Base-by-base conservation (phyloP, 2,888 invertebrate species). In the Ditula angustiorana region DNA sequence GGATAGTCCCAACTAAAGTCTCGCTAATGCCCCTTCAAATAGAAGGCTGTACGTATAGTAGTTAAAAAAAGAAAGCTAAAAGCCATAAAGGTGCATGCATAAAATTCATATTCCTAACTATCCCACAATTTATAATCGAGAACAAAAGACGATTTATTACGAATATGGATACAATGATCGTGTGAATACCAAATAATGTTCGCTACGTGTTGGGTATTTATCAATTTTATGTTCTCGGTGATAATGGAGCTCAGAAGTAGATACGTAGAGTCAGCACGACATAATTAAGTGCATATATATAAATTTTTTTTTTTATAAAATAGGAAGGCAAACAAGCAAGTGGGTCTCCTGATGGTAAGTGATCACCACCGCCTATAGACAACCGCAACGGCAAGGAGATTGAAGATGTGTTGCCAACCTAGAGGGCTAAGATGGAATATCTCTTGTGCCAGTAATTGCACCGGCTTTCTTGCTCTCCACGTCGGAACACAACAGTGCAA, bases 141-240 rank as follows among this genome's bases (percentile, higher is more conserved):
- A 64, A 64, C 52, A 64, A 64, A 64, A 37, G 59, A 19, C 46
- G 37, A 64, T 59, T 64, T 64, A 53, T 59, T 57, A 30, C 23
- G 16, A 50, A 37, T 41, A 62, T 33, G 21, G n/a, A 13, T 16
- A 53, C 63, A 44, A 58, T 63, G 50, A 41, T 23, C 35, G 37
- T 53, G 53, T 21, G 59, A 58, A 64, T 35, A 33, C 10, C 41
- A 19, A 46, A 46, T 59, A 53, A 53, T 44, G 24, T 37, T 28
- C 44, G 33, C 30, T 52, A 58, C 16, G 53, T 13, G 46, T 5
- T 13, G 35, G 13, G 28, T 28, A 37, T 16, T 35, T 47, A 52
- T 59, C 35, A 35, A 35, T 35, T 58, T 59, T 35, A 64, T 44
- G 4, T 4, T 10, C 28, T 10, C 16, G 21, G 7, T 33, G 5